phyloP scores from a whole-genome alignment of 2,797 vertebrate genomes.

The Oryzias sinensis region DNA sequence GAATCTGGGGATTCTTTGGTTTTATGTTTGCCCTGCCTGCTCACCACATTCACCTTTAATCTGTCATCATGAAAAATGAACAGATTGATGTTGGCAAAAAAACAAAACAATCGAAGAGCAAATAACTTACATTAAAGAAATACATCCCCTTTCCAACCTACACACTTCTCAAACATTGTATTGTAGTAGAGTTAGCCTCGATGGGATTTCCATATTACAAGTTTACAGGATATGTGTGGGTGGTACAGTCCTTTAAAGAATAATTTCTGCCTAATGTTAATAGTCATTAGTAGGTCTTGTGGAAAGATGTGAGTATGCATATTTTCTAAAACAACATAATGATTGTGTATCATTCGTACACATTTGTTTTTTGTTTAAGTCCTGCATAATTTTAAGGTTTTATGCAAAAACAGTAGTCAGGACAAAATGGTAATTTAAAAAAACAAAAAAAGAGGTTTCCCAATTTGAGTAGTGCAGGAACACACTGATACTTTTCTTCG shows the following conservation, averaged over 20 bases:
- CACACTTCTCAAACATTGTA: conserved; percentile 3
- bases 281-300: conserved; percentile 41
- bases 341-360: neutral
- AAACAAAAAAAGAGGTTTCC: neutral
- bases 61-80: conserved; percentile 62
- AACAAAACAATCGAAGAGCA: conserved; percentile 38
- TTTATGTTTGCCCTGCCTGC: too few species aligned
- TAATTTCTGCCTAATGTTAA: conserved; percentile 48
- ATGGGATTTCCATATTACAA: conserved; percentile 33
- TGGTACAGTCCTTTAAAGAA: conserved; percentile 47
- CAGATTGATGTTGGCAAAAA: conserved; percentile 67
- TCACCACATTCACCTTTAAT: conserved; percentile 52
- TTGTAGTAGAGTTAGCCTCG: conserved; percentile 12
- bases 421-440: neutral
- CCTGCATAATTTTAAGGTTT: neutral
- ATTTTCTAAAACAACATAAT: neutral
- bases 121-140: conserved; percentile 26
- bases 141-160: conserved; percentile 31
- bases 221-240: conserved; percentile 39
- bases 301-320: conserved; percentile 18
- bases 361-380: neutral
- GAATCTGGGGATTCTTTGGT: too few species aligned
- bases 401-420: neutral
- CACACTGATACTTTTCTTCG: conserved; percentile 7
- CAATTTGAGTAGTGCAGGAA: neutral